Percentiles rank a stretch among this genome's conserved stretches.
phyloP scores from a whole-genome alignment of 1,140 invertebrate genomes.

The Holcopasites calliopsidis region DNA sequence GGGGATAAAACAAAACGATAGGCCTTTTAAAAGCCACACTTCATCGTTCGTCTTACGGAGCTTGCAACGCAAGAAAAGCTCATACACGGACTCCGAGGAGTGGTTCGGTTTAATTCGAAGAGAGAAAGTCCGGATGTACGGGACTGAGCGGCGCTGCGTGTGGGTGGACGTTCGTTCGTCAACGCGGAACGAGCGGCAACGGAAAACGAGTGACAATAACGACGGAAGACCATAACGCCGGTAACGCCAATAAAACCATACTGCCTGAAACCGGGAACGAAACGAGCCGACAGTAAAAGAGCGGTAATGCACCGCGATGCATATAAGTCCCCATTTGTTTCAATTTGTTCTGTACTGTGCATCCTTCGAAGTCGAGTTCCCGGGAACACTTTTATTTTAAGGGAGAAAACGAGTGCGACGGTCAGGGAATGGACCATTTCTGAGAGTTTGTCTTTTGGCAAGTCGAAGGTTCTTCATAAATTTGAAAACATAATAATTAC shows the following conservation, averaged over 20 bases:
- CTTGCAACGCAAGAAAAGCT: conserved; percentile 6
- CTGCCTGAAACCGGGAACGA: conserved; percentile 65
- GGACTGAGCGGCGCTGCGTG: no score
- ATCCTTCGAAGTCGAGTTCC: not conserved
- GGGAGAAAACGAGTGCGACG: no score
- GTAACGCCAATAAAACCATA: conserved; percentile 72
- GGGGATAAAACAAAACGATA: not conserved
- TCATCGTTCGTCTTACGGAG: not conserved
- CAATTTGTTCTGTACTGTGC: conserved; percentile 67
- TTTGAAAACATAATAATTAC: no score
- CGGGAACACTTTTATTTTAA: no score
- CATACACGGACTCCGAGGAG: not conserved
- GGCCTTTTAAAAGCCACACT: not conserved
- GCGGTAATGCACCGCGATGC: conserved; percentile 67
- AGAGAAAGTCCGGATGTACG: no score
- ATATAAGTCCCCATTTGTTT: conserved; percentile 77
- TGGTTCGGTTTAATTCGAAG: conserved; percentile 10
- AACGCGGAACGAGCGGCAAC: conserved; percentile 6
- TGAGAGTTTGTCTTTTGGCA: no score
- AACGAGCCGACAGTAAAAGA: conserved; percentile 75
- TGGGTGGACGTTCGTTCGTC: not conserved
- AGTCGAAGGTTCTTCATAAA: no score
- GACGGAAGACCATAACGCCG: conserved; percentile 67
- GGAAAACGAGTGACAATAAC: conserved; percentile 68
- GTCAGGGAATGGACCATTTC: no score